Evolutionary conservation across 2,888 invertebrate genomes (phyloP), one percentile per base, ranked within the genome.

Genomic region (Abrostola tripartita): DNA sequence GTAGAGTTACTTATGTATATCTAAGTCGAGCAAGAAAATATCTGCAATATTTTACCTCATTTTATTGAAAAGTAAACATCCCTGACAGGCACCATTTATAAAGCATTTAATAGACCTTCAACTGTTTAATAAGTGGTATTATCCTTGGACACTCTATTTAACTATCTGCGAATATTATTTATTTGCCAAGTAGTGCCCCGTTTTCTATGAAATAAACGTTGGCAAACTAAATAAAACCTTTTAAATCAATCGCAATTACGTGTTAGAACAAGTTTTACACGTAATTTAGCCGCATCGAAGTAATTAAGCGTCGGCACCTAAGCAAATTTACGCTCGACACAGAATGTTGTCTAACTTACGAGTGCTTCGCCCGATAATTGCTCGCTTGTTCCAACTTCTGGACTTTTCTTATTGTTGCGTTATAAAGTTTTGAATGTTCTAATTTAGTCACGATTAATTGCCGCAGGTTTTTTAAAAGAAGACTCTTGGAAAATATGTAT

Each of bases 261-360:
- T 63, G 59, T 66, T 69, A 69, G 68, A 83, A 76, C 83, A 67
- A 74, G 79, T 76, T 72, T 71, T 72, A 80, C 74, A 71, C 78
- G 83, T 82, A 82, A 87, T 87, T 85, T 84, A 81, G 79, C 60
- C 59, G 66, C 60, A 55, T 60, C 54, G 65, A 60, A 63, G 74
- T 77, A 81, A 77, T 81, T 79, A 81, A 81, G 65, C 60, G 70
- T 63, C 60, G 49, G 52, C 59, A 64, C 62, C 55, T 68, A 62
- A 67, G 71, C 70, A 77, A 86, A 86, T 85, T 86, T 85, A 84
- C 83, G 76, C 84, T 82, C 76, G 74, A 78, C 81, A 76, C 68
- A 80, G 77, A 85, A 83, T 80, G 79, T 78, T 86, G 81, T 82
- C 81, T 71, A 73, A 75, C 75, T 59, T 56, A 56, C 24, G 24